Evolutionary conservation across 1,140 invertebrate genomes (phyloP), one percentile per base, ranked within the genome.

Genomic region (Diplogasteroides magnus): DNA sequence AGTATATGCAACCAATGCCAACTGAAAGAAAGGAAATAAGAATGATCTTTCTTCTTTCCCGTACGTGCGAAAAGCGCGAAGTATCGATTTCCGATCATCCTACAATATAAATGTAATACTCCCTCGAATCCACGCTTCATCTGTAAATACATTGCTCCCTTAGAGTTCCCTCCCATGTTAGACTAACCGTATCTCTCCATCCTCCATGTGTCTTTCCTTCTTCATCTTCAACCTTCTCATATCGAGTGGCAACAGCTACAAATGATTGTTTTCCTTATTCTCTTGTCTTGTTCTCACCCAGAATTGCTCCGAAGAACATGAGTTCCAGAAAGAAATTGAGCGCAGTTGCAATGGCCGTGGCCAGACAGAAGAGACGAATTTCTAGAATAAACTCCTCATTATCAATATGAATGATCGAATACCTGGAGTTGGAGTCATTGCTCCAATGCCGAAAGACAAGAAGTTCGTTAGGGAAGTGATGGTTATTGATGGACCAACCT

Each of bases 391-490:
- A 63, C n/a, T n/a, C n/a, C n/a, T n/a, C n/a, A n/a, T n/a, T n/a
- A n/a, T n/a, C n/a, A n/a, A n/a, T n/a, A n/a, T n/a, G n/a, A n/a
- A n/a, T n/a, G n/a, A n/a, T n/a, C n/a, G n/a, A n/a, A n/a, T 37
- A 80, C 75, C 79, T 60, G 79, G 80, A 79, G 97, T 97, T 1
- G 93, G 91, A 55, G 92, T 94, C 73, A 94, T 89, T 72, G 94
- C 91, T 15, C 95, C 94, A 64, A 97, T 95, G 83, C 90, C 92
- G 84, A 97, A 96, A n/a, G 92, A 94, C 69, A 97, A 88, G 86
- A 96, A 91, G 83, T 97, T 93, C 0, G 94, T 98, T 14, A 97
- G 86, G 0, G 94, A 96, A 0, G 95, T 97, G 72, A 98, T 96
- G 27, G 94, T 97, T 64, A 98, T 95, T 1, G 93, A 96, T 13